Evolutionary conservation across 2,888 invertebrate species (phyloP), one percentile per base, ranked within the genome.

Genomic region (Papilio demoleus): DNA sequence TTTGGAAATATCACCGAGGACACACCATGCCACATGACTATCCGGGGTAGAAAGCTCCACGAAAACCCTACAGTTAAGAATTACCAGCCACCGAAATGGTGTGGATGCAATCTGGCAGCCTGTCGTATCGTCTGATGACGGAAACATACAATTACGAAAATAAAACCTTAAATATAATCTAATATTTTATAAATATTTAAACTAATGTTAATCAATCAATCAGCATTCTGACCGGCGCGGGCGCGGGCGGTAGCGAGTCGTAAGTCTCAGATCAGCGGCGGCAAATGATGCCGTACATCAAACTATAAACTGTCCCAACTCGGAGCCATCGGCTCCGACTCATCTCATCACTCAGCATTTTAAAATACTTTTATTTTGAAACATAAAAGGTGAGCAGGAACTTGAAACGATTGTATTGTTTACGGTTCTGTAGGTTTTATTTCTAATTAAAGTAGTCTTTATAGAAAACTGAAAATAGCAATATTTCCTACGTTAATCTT

Each of bases 131-230:
- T n/a, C n/a, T n/a, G n/a, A n/a, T n/a, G n/a, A n/a, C n/a, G n/a
- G n/a, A n/a, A n/a, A n/a, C n/a, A n/a, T n/a, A n/a, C n/a, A n/a
- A n/a, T n/a, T n/a, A n/a, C n/a, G n/a, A n/a, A n/a, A n/a, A n/a
- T 45, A 62, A 45, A 61, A 45, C 12, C 9, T 62, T 45, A 27
- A 31, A 62, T 31, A 61, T 36, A 17, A 17, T n/a, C 24, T 22
- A 31, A 22, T 64, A 19, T 36, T 24, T 65, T 45, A 66, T 66
- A 42, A 31, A 66, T 66, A 66, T 66, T 59, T 47, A 66, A 58
- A 59, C 22, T 27, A 40, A 56, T 59, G 59, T 59, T 66, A 66
- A 59, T 66, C 34, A 36, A 17, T 59, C 45, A 59, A 66, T 66
- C 65, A 59, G 59, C 45, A 66, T 66, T 45, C 22, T 40, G 50